Evolutionary conservation across 2,888 invertebrate species (phyloP).

Genomic region (Drosophila buzzatii): DNA sequence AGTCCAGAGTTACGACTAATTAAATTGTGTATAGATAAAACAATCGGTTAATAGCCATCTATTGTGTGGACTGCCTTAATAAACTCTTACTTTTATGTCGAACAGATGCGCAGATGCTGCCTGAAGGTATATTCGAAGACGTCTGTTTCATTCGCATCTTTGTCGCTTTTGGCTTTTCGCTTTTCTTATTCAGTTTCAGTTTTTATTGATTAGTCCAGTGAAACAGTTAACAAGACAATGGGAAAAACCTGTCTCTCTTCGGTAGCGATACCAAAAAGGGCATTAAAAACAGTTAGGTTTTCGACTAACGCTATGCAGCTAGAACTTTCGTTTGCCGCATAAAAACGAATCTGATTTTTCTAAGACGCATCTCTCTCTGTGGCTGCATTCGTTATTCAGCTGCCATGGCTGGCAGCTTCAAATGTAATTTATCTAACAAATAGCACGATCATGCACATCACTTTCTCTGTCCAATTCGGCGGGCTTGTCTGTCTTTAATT

Average conservation of each 20-base stretch:
- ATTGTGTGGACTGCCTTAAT: constrained; percentile 57
- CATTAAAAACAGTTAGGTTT: constrained; percentile 24
- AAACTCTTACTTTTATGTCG: constrained; percentile 48
- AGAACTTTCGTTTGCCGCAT: constrained; percentile 37
- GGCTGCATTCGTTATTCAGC: neutral
- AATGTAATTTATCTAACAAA: constrained; percentile 68
- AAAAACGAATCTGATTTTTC: constrained; percentile 1
- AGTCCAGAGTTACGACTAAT: constrained; percentile 67
- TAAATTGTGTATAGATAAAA: constrained; percentile 58
- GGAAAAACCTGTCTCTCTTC: constrained; percentile 41
- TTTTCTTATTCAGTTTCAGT: constrained; percentile 46
- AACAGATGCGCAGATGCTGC: neutral
- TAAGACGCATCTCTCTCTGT: neutral
- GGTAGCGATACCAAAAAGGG: neutral
- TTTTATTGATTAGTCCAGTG: constrained; percentile 45
- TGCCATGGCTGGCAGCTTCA: constrained; percentile 27
- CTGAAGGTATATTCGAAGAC: constrained; percentile 12
- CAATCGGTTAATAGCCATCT: constrained; percentile 57
- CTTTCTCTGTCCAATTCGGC: constrained; percentile 75
- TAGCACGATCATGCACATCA: constrained; percentile 67
- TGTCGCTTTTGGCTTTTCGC: constrained; percentile 56
- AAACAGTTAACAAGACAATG: constrained; percentile 44
- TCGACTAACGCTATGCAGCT: neutral
- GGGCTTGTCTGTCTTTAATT: constrained; percentile 55
- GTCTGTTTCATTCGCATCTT: constrained; percentile 10